A percentile compares a stretch with the other conserved stretches of the same genome.
phyloP scores from a whole-genome alignment of 2,113 vertebrate genomes.

The Dipodomys merriami region DNA sequence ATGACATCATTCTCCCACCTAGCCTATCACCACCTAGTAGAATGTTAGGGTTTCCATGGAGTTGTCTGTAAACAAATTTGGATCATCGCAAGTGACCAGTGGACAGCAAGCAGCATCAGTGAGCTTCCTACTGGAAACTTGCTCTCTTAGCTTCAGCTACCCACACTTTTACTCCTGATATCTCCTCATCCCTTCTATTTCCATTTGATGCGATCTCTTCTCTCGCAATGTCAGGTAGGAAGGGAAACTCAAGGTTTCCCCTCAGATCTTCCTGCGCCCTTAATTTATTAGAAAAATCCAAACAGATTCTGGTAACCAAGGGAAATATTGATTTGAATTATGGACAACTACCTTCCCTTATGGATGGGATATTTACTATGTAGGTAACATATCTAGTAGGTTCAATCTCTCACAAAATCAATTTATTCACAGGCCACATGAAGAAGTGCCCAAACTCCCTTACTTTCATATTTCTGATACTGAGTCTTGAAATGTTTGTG shows the following conservation, averaged over 20 bases:
- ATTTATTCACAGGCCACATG: not conserved
- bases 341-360: not conserved
- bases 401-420: not conserved
- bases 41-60: slow-evolving; percentile 63
- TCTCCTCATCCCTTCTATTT: not conserved
- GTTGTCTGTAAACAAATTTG: slow-evolving; percentile 30
- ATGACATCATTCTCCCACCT: slow-evolving; percentile 67
- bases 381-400: not conserved
- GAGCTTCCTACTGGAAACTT: slow-evolving; percentile 26
- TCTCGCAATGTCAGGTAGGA: slow-evolving; percentile 71
- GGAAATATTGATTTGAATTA: not conserved
- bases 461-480: no score
- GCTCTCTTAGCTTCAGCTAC: not conserved
- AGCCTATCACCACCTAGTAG: slow-evolving; percentile 30
- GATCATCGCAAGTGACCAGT: slow-evolving; percentile 39
- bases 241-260: not conserved
- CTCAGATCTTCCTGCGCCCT: not conserved
- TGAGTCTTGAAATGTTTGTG: no score
- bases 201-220: not conserved
- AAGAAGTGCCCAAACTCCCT: not conserved
- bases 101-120: not conserved
- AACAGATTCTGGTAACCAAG: not conserved
- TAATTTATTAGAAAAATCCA: not conserved
- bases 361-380: not conserved
- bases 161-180: not conserved